These are phyloP conservation scores for Lineus longissimus DNA, from an alignment of 1,140 invertebrate species.

Conservation along the genomic window DNA sequence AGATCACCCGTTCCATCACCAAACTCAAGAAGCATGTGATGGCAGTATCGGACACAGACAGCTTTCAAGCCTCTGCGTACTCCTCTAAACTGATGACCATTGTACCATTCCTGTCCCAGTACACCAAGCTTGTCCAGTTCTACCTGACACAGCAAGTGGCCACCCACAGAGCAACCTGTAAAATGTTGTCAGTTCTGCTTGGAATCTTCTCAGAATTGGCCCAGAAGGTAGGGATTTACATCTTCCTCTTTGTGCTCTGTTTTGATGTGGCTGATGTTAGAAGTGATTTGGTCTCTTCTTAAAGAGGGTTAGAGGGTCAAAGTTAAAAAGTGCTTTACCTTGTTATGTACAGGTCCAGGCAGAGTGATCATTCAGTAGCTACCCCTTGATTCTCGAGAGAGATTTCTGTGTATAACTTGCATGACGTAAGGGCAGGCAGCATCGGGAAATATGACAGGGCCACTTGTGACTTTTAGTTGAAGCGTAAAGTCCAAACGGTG, in stretches of 20 bases:
- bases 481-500: too few species aligned
- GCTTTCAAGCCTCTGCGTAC: not conserved
- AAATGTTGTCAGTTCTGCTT: conserved; percentile 77
- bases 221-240: conserved; percentile 61
- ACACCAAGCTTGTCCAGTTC: conserved; percentile 69
- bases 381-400: too few species aligned
- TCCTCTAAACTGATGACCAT: conserved; percentile 10
- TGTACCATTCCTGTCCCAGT: conserved; percentile 77
- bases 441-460: too few species aligned
- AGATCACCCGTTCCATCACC: conserved; percentile 17
- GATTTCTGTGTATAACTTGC: too few species aligned
- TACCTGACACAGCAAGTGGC: conserved; percentile 73
- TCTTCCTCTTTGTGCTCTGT: not conserved
- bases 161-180: conserved; percentile 71
- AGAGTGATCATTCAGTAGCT: too few species aligned
- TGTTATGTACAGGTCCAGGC: too few species aligned
- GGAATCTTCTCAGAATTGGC: conserved; percentile 81
- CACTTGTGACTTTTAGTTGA: too few species aligned
- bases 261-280: not conserved
- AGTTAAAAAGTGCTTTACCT: too few species aligned
- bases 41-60: not conserved
- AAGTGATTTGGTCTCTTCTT: not conserved
- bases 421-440: too few species aligned
- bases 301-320: too few species aligned
- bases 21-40: conserved; percentile 12